phyloP scores from a whole-genome alignment of 2,113 vertebrate species.

The Grallaria varia region DNA sequence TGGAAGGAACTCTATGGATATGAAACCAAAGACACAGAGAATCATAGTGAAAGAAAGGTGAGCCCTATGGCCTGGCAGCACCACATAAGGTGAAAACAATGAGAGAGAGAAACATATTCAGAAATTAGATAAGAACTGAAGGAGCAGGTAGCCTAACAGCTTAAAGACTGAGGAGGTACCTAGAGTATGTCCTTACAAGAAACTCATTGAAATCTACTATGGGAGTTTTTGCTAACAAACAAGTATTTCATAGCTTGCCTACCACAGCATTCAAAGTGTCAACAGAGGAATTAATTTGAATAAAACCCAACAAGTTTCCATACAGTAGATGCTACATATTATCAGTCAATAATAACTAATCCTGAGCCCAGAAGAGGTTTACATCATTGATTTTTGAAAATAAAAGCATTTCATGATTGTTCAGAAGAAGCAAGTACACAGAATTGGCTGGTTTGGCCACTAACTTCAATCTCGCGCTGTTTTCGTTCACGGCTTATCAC shows the following conservation, averaged over 20 bases:
- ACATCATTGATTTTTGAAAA: background rate
- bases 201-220: background rate
- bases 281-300: background rate
- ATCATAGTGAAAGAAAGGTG: background rate
- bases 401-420: background rate
- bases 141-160: background rate
- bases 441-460: background rate
- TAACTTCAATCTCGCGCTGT: background rate
- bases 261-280: background rate
- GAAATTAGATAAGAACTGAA: background rate
- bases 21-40: background rate
- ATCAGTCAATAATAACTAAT: background rate
- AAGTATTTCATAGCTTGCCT: background rate
- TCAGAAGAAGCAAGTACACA: background rate
- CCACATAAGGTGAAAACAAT: background rate
- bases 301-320: background rate
- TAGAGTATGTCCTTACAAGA: background rate
- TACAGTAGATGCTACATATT: background rate
- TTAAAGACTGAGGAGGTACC: background rate
- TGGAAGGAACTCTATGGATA: background rate
- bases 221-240: background rate
- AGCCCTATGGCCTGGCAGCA: background rate
- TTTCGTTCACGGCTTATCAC: background rate
- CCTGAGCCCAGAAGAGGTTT: background rate
- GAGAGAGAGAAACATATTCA: background rate